A percentile compares a stretch with the other conserved stretches of the same genome.
phyloP scores from a whole-genome alignment of 2,113 vertebrate species.

The Miniopterus natalensis region DNA sequence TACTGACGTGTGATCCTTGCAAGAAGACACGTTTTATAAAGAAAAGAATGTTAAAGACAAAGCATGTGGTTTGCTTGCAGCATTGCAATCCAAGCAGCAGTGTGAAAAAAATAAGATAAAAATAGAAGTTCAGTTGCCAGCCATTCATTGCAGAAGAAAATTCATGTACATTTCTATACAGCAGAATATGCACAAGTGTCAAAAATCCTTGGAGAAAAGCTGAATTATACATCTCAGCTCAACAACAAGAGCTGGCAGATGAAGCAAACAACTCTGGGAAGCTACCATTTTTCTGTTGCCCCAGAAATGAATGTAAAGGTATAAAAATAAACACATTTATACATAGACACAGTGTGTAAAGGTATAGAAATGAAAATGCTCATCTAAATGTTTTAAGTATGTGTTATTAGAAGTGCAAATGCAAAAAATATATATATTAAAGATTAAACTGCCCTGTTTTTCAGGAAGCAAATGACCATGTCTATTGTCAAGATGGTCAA shows the following conservation, averaged over 20 bases:
- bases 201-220: slow-evolving; percentile 66
- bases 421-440: neutral
- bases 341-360: neutral
- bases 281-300: neutral
- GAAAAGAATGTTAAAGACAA: slow-evolving; percentile 56
- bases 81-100: slow-evolving; percentile 49
- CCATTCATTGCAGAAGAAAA: slow-evolving; percentile 63
- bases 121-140: slow-evolving; percentile 64
- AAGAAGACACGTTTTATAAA: slow-evolving; percentile 55
- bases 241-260: slow-evolving; percentile 48
- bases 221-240: slow-evolving; percentile 60
- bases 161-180: slow-evolving; percentile 13
- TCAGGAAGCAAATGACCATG: slow-evolving; percentile 14
- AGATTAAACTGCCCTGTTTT: neutral
- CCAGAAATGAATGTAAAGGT: neutral
- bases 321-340: neutral
- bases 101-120: slow-evolving; percentile 57
- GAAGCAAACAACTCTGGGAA: neutral
- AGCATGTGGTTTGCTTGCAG: neutral
- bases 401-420: neutral
- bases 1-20: neutral
- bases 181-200: slow-evolving; percentile 31
- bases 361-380: neutral
- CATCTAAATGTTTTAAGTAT: neutral
- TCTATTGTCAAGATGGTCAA: slow-evolving; percentile 17